These are phyloP conservation scores for Melanerpes formicivorus DNA, from an alignment of 2,113 vertebrate genomes.

Conservation along the genomic window DNA sequence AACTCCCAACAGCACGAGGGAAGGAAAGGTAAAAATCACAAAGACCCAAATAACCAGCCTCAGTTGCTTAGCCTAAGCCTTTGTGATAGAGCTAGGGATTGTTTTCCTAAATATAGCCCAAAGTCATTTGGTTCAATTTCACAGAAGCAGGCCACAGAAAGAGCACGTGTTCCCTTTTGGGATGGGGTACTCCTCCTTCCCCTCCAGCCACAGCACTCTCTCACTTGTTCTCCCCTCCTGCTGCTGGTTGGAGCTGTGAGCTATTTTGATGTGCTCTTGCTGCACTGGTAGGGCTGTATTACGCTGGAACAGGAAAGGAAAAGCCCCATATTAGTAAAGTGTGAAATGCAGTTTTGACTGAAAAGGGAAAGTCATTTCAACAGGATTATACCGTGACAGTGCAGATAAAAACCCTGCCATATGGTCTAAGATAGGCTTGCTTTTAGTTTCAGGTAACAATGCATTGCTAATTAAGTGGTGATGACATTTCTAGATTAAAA, in stretches of 20 bases:
- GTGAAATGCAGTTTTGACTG: slow-evolving; percentile 82
- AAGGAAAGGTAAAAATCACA: background rate
- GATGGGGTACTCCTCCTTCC: background rate
- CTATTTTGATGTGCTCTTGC: slow-evolving; percentile 66
- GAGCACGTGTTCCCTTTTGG: background rate
- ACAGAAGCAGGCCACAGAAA: background rate
- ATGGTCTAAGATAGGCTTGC: slow-evolving; percentile 69
- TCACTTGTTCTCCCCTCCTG: slow-evolving; percentile 5
- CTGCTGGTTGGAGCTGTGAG: slow-evolving; percentile 49
- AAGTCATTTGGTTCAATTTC: background rate
- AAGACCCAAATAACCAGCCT: background rate
- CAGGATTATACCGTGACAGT: slow-evolving; percentile 75
- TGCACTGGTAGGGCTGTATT: slow-evolving; percentile 66
- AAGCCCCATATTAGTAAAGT: slow-evolving; percentile 76
- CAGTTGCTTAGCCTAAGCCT: background rate
- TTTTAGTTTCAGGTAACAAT: slow-evolving; percentile 75
- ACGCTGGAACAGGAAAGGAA: slow-evolving; percentile 62
- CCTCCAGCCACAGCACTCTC: background rate
- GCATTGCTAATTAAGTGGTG: slow-evolving; percentile 71
- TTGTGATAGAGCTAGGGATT: rapidly evolving
- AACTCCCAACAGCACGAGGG: background rate
- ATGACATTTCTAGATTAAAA: slow-evolving; percentile 73
- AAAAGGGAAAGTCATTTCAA: slow-evolving; percentile 76
- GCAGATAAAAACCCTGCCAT: slow-evolving; percentile 78
- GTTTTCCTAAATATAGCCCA: background rate